Evolutionary conservation across 2,113 vertebrate species (phyloP).

Genomic region (Columba janthina): DNA sequence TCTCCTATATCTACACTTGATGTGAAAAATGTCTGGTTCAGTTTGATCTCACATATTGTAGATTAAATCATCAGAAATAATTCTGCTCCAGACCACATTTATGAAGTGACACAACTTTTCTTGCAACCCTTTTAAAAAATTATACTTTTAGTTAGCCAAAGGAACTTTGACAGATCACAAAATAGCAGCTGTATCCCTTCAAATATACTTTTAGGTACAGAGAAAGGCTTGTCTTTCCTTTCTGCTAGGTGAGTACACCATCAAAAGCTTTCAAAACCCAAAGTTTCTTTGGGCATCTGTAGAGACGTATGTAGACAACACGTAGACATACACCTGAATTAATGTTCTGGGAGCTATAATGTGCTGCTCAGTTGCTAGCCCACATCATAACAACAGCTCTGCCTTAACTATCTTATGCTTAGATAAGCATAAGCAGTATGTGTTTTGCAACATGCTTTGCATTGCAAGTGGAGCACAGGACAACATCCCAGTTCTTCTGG

Average conservation of each 20-base stretch:
- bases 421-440: background rate
- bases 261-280: background rate
- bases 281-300: background rate
- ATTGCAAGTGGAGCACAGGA: background rate
- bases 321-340: background rate
- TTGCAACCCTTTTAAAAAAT: background rate
- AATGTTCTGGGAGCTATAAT: background rate
- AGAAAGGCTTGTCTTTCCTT: background rate
- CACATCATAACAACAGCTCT: background rate
- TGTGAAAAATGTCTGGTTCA: background rate
- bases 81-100: background rate
- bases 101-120: background rate
- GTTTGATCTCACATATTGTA: background rate
- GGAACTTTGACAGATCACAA: background rate
- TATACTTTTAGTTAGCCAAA: background rate
- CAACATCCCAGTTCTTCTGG: background rate
- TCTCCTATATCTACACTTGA: background rate
- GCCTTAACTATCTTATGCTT: background rate
- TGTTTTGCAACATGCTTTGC: background rate
- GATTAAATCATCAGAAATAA: background rate
- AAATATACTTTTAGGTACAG: background rate
- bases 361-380: background rate
- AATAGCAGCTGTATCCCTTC: background rate
- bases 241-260: background rate
- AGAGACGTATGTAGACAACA: background rate